phyloP scores from a whole-genome alignment of 2,113 vertebrate species.

The Oncorhynchus mykiss region DNA sequence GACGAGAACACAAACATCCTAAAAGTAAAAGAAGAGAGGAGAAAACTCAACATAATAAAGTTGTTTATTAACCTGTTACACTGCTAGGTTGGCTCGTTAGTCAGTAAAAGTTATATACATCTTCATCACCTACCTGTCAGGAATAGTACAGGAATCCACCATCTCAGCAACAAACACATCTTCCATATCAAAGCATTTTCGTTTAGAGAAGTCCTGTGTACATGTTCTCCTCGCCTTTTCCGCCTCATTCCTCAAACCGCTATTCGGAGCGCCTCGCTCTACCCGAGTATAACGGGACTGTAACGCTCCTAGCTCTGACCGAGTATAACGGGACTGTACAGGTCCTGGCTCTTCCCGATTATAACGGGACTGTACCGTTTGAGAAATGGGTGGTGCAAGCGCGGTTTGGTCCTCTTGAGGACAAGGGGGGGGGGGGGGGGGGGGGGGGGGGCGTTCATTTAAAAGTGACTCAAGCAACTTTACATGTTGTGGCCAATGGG shows the following conservation, averaged over 20 bases:
- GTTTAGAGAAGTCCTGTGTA: background rate
- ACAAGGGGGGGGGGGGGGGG: slow-evolving; percentile 29
- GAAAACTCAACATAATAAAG: too few relatives aligned
- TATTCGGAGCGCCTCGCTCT: background rate
- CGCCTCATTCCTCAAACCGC: slow-evolving; percentile 30
- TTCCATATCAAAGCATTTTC: slow-evolving; percentile 12
- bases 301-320: background rate
- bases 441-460: slow-evolving; percentile 1
- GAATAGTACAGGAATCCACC: slow-evolving; percentile 53
- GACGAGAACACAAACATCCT: too few relatives aligned
- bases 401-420: background rate
- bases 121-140: slow-evolving; percentile 58
- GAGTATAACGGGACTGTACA: background rate
- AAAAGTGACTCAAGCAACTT: background rate
- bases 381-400: slow-evolving; percentile 2
- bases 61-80: too few relatives aligned
- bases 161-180: slow-evolving; percentile 29
- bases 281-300: slow-evolving; percentile 30
- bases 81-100: too few relatives aligned
- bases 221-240: slow-evolving; percentile 14
- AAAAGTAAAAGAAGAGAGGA: too few relatives aligned
- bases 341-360: background rate
- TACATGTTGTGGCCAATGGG: background rate
- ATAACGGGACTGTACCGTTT: slow-evolving; percentile 33
- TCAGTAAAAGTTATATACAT: background rate